Evolutionary conservation across 2,113 vertebrate species (phyloP), one percentile per base, ranked within the genome.

Genomic region (Acrocephalus kingi): DNA sequence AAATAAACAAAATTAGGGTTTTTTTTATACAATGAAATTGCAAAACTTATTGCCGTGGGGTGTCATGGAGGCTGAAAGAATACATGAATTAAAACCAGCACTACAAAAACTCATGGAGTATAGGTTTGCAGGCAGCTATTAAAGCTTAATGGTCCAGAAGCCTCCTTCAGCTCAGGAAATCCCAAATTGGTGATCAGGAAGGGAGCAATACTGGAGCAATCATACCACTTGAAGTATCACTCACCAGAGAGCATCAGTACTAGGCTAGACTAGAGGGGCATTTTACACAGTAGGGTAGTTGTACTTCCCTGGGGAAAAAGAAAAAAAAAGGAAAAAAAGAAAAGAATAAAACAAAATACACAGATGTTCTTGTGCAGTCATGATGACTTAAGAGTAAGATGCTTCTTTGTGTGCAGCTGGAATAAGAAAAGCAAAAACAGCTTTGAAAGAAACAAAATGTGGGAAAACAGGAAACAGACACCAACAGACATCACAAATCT

Each of bases 401-500:
- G 2, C 33, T 90, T 69, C 84, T 93, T 95, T 96, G 83, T 78
- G 25, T 83, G 48, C 52, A 56, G 13, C 54, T 93, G 46, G 63
- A 87, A 61, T 43, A 43, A 68, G 46, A 84, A 90, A 90, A 94
- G 74, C 48, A 90, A 82, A 84, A 92, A 58, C 69, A 94, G 87
- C 49, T 86, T 71, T 95, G 95, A 96, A 89, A 74, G 69, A 93
- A 91, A 87, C 23, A 91, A 87, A 91, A 87, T 43, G 88, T 81
- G 73, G 74, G 41, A 93, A 94, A 95, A 95, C 87, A 96, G 96
- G 94, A 97, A 96, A 92, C 78, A 92, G 79, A 69, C 10, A 3
- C 23, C 2, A 20, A 67, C 27, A 63, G 75, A 84, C 8, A 71
- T 74, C 67, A 56, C 45, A 93, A 63, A 59, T n/a, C 55, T 85